Evolutionary conservation across 2,888 invertebrate genomes (phyloP).

Genomic region (Luperina nickerlii): DNA sequence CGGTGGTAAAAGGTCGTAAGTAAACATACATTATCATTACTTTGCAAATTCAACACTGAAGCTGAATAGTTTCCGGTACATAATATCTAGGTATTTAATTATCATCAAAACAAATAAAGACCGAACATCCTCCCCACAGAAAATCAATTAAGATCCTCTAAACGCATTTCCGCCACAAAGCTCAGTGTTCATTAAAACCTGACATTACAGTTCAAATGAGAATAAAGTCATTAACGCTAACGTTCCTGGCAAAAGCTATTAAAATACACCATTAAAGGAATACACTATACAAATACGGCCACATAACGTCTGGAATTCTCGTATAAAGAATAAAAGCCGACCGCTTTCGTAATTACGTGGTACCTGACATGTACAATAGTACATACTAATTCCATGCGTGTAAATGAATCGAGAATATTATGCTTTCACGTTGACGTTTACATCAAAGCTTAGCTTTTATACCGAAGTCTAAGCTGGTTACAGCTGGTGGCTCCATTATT

Average conservation of each 20-base stretch:
- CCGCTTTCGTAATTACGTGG: slow-evolving; percentile 49
- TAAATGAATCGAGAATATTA: slow-evolving; percentile 49
- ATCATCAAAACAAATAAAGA: neutral
- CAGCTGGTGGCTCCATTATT: neutral
- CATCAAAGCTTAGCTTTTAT: slow-evolving; percentile 40
- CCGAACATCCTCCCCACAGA: neutral
- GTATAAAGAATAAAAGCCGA: slow-evolving; percentile 45
- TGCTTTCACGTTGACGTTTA: slow-evolving; percentile 36
- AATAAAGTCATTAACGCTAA: slow-evolving; percentile 47
- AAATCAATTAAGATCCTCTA: slow-evolving; percentile 34
- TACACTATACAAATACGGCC: slow-evolving; percentile 28
- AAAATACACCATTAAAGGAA: slow-evolving; percentile 48
- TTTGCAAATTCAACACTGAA: neutral
- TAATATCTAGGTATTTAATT: neutral
- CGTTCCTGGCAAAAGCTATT: slow-evolving; percentile 33
- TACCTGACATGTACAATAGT: slow-evolving; percentile 30
- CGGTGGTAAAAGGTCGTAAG: neutral
- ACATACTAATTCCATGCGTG: neutral
- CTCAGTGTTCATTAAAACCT: slow-evolving; percentile 46
- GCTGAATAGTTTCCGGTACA: neutral
- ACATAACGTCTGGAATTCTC: slow-evolving; percentile 37
- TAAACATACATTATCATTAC: neutral
- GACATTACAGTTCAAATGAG: slow-evolving; percentile 31
- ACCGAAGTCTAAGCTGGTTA: slow-evolving; percentile 1
- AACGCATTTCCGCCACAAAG: slow-evolving; percentile 18